These are phyloP conservation scores for Allolobophora icterica DNA, from an alignment of 2,888 invertebrate species.

Conservation along the genomic window DNA sequence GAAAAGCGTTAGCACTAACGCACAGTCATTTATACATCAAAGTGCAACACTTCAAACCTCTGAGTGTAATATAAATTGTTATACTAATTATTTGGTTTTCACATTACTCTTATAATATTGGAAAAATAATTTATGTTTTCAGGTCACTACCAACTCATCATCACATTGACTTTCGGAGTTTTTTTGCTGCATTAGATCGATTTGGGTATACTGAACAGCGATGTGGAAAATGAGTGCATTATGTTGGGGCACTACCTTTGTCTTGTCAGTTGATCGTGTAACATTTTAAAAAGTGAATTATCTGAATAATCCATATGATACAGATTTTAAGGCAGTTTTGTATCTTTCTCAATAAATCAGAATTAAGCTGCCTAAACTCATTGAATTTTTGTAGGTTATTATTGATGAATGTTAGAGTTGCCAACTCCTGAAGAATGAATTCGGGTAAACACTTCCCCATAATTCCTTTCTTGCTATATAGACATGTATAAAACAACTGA, in stretches of 20 bases:
- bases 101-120: neutral
- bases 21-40: too few relatives aligned
- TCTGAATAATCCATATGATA: conserved; percentile 9
- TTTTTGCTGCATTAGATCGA: conserved; percentile 5
- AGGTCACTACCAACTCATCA: conserved; percentile 28
- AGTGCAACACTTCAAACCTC: too few relatives aligned
- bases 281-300: neutral
- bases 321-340: neutral
- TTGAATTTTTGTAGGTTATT: neutral
- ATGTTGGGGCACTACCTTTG: neutral
- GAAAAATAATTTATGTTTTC: conserved; percentile 22
- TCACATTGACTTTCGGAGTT: conserved; percentile 5
- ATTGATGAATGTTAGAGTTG: neutral
- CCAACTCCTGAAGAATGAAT: neutral
- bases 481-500: too few relatives aligned
- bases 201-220: conserved; percentile 30
- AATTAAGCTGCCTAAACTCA: neutral
- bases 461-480: too few relatives aligned
- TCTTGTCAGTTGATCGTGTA: neutral
- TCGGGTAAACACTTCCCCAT: too few relatives aligned
- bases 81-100: too few relatives aligned
- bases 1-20: too few relatives aligned
- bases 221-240: conserved; percentile 23
- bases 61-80: too few relatives aligned
- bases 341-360: neutral